Percentiles rank a stretch among this genome's conserved stretches.
Evolutionary conservation across 2,888 invertebrate species (phyloP).

Genomic region (Amiota communis): DNA sequence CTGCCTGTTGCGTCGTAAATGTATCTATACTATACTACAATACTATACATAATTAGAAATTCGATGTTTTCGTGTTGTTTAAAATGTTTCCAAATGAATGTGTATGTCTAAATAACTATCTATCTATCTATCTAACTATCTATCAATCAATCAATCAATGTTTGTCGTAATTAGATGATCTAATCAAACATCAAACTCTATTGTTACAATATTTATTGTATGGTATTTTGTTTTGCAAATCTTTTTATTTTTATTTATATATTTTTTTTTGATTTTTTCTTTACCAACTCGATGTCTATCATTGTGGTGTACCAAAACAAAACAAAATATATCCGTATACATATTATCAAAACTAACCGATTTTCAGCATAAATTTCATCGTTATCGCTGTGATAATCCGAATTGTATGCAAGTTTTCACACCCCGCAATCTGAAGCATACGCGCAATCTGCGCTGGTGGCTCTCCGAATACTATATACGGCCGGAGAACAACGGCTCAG

Average conservation of each 20-base stretch:
- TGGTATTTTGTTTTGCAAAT: background rate
- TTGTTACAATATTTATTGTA: too few species aligned
- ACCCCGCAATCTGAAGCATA: slow-evolving; percentile 52
- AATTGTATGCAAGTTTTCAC: slow-evolving; percentile 61
- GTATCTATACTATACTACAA: too few species aligned
- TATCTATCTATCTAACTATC: too few species aligned
- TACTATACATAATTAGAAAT: too few species aligned
- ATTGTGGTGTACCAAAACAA: slow-evolving; percentile 5
- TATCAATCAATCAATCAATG: too few species aligned
- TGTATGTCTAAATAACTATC: too few species aligned
- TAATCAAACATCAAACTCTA: too few species aligned
- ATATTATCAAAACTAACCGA: slow-evolving; percentile 30
- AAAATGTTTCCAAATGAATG: too few species aligned
- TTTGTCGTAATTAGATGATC: too few species aligned
- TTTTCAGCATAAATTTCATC: slow-evolving; percentile 61
- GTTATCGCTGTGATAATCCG: slow-evolving; percentile 63
- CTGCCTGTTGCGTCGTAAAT: too few species aligned
- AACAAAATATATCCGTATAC: background rate
- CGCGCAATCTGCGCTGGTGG: slow-evolving; percentile 60
- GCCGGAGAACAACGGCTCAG: slow-evolving; percentile 52
- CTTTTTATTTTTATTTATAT: background rate
- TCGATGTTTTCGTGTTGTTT: too few species aligned
- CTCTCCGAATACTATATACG: slow-evolving; percentile 54
- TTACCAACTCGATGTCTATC: background rate
- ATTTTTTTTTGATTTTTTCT: background rate